Percentiles rank a stretch among this genome's conserved stretches.
These are phyloP conservation scores for Orcinus orca DNA, from an alignment of 2,113 vertebrate genomes.

Conservation along the genomic window DNA sequence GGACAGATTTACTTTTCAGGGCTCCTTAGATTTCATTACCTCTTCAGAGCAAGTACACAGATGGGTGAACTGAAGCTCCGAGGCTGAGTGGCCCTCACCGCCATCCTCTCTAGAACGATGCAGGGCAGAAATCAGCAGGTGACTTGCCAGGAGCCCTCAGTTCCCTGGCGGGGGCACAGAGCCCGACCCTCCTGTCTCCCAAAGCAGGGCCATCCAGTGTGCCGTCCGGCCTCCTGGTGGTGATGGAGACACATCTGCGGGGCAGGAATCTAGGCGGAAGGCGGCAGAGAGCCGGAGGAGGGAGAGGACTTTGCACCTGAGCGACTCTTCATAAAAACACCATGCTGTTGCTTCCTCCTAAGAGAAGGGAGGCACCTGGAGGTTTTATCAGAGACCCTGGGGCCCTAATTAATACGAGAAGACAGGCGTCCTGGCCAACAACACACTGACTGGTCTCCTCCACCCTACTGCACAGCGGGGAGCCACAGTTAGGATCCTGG, in stretches of 20 bases:
- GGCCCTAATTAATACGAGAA: neutral
- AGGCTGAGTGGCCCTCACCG: neutral
- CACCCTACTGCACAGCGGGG: too few relatives aligned
- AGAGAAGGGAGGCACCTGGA: neutral
- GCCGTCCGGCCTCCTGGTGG: neutral
- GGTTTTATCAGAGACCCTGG: neutral
- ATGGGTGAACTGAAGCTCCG: neutral
- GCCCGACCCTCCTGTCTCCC: neutral
- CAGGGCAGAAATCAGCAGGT: neutral
- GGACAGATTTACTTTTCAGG: neutral
- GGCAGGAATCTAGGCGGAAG: neutral
- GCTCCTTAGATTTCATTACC: neutral
- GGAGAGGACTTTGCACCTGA: neutral
- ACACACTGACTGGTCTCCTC: neutral
- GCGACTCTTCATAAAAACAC: neutral
- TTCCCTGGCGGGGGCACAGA: accelerated
- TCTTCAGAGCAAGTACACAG: neutral
- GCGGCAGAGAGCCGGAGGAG: neutral
- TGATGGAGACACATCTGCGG: neutral
- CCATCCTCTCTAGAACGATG: neutral
- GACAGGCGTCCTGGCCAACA: neutral
- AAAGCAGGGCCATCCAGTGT: neutral
- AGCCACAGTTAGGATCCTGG: neutral
- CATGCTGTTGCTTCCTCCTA: neutral
- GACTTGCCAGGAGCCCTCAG: neutral